Percentiles rank a stretch among this genome's conserved stretches.
These are phyloP conservation scores for Numenius arquata DNA, from an alignment of 2,113 vertebrate genomes.

Conservation along the genomic window DNA sequence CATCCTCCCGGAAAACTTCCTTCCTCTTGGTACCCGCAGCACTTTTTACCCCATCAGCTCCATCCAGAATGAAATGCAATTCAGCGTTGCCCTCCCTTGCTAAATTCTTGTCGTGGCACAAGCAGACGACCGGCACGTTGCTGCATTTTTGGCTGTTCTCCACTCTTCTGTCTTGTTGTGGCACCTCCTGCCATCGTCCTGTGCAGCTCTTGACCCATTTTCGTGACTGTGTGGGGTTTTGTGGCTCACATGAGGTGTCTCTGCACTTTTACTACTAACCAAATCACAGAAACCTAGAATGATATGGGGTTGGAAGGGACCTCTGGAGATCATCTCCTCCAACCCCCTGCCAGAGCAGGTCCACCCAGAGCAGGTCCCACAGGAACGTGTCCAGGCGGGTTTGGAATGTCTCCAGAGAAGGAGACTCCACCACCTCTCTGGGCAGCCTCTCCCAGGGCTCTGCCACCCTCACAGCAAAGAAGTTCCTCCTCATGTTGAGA, in stretches of 20 bases:
- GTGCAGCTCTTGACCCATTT: neutral
- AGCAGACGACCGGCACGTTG: neutral
- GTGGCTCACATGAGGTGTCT: neutral
- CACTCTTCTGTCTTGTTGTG: neutral
- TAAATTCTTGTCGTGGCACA: neutral
- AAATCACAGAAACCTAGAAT: neutral
- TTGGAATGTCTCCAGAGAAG: no score
- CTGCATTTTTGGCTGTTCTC: neutral
- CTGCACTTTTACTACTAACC: neutral
- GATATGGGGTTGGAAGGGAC: no score
- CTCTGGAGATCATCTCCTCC: no score
- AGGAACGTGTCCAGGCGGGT: no score
- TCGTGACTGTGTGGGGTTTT: neutral
- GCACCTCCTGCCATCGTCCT: neutral
- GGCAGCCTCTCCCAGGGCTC: no score
- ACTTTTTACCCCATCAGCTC: neutral
- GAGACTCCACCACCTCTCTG: no score
- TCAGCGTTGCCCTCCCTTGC: neutral
- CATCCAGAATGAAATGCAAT: neutral
- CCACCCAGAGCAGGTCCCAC: no score
- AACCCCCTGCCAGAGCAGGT: no score
- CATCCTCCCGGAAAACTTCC: neutral
- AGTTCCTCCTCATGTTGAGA: no score
- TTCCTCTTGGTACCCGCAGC: neutral
- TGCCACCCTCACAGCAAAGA: no score